Conservation (phyloP, 1,140 invertebrate genomes). For the Neodiprion lecontei region DNA sequence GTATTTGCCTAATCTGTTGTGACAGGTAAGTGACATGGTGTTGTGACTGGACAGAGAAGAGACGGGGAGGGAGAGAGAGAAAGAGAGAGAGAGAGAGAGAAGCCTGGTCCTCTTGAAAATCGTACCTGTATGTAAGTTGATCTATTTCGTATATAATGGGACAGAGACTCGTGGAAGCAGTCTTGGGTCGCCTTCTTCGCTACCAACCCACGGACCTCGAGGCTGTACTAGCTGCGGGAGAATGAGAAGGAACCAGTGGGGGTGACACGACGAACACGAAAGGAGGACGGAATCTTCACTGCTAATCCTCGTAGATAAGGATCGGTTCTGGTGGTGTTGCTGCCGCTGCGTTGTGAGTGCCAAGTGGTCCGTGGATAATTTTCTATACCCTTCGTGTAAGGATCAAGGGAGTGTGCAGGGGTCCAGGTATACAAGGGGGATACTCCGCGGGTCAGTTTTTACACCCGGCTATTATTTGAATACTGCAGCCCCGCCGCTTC, state of each 20-base stretch:
- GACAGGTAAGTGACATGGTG: conserved; percentile 47
- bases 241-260: too few species aligned
- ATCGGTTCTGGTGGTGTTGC: conserved; percentile 19
- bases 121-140: conserved; percentile 35
- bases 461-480: background rate
- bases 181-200: background rate
- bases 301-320: conserved; percentile 29
- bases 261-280: too few species aligned
- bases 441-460: background rate
- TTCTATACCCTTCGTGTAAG: conserved; percentile 23
- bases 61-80: background rate
- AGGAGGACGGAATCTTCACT: conserved; percentile 6
- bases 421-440: background rate
- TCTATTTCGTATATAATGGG: conserved; percentile 43
- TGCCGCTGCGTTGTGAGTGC: conserved; percentile 31
- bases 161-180: conserved; percentile 14
- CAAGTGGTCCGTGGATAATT: conserved; percentile 38
- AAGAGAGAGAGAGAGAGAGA: background rate
- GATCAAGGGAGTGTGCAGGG: background rate
- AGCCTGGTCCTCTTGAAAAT: background rate
- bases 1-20: conserved; percentile 46
- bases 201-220: background rate
- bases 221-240: conserved; percentile 18
- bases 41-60: conserved; percentile 37
- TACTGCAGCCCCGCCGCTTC: too few species aligned